Evolutionary conservation across 2,797 vertebrate genomes (phyloP).

Genomic region (Coranthus polyacanthus): DNA sequence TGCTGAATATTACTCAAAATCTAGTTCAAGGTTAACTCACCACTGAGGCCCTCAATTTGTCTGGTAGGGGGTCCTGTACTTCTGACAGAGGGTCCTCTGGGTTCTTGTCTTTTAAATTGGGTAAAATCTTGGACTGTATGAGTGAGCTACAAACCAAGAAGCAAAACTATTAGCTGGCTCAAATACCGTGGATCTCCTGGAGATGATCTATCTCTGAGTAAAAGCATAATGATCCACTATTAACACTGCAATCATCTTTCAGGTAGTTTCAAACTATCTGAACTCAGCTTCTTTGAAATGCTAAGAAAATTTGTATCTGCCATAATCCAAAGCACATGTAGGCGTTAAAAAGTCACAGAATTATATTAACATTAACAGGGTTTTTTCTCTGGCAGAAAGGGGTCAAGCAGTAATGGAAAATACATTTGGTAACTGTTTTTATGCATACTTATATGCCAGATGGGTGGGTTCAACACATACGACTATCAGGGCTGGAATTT

Average conservation of each 20-base stretch:
- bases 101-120: slow-evolving; percentile 95
- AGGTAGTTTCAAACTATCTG: slow-evolving; percentile 5
- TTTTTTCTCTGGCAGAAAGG: slow-evolving; percentile 25
- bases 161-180: slow-evolving; percentile 1
- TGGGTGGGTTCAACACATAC: slow-evolving; percentile 3
- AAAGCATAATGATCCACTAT: not conserved
- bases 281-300: slow-evolving; percentile 23
- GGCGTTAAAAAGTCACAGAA: slow-evolving; percentile 15
- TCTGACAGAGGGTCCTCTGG: slow-evolving; percentile 97
- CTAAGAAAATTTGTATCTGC: too few species aligned
- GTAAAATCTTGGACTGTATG: slow-evolving; percentile 96
- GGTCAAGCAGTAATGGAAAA: slow-evolving; percentile 38
- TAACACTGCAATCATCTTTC: slow-evolving; percentile 9
- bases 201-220: slow-evolving; percentile 11
- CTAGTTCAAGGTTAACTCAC: slow-evolving; percentile 82
- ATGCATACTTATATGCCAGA: slow-evolving; percentile 13
- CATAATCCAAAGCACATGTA: slow-evolving; percentile 7
- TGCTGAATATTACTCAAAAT: not conserved
- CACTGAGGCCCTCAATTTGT: slow-evolving; percentile 96
- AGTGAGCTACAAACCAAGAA: slow-evolving; percentile 87
- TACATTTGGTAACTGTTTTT: slow-evolving; percentile 14
- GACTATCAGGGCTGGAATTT: not conserved
- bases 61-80: slow-evolving; percentile 97
- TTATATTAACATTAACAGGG: slow-evolving; percentile 8
- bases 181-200: not conserved